Conservation (phyloP, 2,113 vertebrate genomes). For the Burhinus oedicnemus region DNA sequence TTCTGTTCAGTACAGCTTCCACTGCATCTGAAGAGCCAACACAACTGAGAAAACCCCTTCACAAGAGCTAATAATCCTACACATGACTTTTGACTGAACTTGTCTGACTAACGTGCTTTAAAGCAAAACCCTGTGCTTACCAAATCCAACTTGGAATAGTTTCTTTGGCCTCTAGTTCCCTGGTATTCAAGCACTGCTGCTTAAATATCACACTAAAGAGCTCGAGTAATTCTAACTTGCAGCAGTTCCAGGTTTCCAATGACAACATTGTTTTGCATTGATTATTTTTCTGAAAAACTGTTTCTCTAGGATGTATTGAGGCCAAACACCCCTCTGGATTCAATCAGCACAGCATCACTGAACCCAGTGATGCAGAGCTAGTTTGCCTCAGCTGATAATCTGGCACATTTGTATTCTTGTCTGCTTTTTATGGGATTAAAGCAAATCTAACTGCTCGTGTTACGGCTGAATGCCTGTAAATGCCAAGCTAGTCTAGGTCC, state of each 20-base stretch:
- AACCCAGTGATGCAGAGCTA: not conserved
- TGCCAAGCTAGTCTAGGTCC: not conserved
- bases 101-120: conserved; percentile 28
- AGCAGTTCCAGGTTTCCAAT: not conserved
- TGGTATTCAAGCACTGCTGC: not conserved
- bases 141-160: conserved; percentile 36
- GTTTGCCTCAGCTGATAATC: not conserved
- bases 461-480: not conserved
- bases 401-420: not conserved
- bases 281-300: not conserved
- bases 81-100: conserved; percentile 28
- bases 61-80: conserved; percentile 17
- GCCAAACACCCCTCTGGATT: not conserved
- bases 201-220: conserved; percentile 21
- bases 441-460: not conserved
- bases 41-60: conserved; percentile 26
- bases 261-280: not conserved
- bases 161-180: conserved; percentile 26
- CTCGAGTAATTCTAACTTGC: not conserved
- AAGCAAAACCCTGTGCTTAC: conserved; percentile 17
- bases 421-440: conserved; percentile 18
- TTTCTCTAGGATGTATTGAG: not conserved
- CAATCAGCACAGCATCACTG: not conserved
- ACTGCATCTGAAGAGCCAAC: not conserved
- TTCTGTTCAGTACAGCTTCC: conserved; percentile 17